Conservation (phyloP, 1,140 invertebrate species). For the Meloidogyne floridensis region DNA sequence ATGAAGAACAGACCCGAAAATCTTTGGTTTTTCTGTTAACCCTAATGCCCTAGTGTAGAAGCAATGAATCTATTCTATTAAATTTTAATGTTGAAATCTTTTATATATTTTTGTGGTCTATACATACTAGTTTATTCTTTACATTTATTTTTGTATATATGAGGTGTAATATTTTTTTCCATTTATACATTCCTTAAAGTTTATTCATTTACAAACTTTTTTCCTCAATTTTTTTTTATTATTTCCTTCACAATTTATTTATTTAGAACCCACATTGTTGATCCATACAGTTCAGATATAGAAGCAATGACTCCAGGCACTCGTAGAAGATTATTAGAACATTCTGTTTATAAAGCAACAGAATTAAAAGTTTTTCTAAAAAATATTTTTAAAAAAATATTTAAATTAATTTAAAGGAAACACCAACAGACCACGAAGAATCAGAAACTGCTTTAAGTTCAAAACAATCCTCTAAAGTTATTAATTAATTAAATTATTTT, state of each 20-base stretch:
- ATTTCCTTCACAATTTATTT: not conserved
- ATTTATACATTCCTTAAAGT: too few relatives aligned
- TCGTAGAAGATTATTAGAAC: conserved; percentile 44
- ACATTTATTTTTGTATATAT: not conserved
- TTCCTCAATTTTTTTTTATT: too few relatives aligned
- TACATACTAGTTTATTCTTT: not conserved
- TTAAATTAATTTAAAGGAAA: conserved; percentile 18
- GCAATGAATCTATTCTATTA: too few relatives aligned
- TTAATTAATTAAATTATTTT: too few relatives aligned
- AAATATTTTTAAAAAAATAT: not conserved
- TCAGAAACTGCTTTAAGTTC: conserved; percentile 41
- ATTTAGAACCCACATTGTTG: conserved; percentile 41
- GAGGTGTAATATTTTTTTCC: too few relatives aligned
- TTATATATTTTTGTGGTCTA: too few relatives aligned
- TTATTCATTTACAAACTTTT: too few relatives aligned
- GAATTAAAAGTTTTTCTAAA: conserved; percentile 33
- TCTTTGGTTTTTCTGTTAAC: too few relatives aligned
- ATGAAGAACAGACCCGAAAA: too few relatives aligned
- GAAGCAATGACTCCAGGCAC: conserved; percentile 51
- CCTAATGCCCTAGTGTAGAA: too few relatives aligned
- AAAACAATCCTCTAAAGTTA: conserved; percentile 43
- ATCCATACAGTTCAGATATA: conserved; percentile 42
- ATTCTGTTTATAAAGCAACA: conserved; percentile 42
- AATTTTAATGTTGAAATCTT: too few relatives aligned
- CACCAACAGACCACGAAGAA: conserved; percentile 42